Base-by-base conservation (phyloP, 1,140 invertebrate genomes). In the Lineus longissimus region DNA sequence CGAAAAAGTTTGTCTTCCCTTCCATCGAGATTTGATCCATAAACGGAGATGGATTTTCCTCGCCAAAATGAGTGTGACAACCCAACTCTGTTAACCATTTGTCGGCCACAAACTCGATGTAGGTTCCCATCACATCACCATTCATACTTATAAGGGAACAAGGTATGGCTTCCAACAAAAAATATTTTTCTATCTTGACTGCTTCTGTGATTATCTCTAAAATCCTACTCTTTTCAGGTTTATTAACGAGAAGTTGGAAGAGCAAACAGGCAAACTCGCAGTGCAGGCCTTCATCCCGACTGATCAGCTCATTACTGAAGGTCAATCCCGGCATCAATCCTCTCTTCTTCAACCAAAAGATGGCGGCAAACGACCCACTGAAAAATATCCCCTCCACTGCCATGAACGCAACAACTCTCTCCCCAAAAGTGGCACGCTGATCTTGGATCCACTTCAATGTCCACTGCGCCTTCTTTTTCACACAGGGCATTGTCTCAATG, bases 1-100 rank as follows among this genome's bases (percentile, higher is more conserved):
- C 97, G 77, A 99, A 99, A n/a, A 99, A 99, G 79, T 99, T 99
- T 0, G 97, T 99, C 76, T 99, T 99, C 2, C 97, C 97, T 76
- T 98, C 94, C 54, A 98, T 82, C 0, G 95, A 98, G 69, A 99
- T 98, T 65, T 97, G 90, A 74, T 97, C 95, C 97, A 99, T 99
- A 79, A 99, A 99, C 77, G 95, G 94, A 82, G 99, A 99, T n/a
- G 97, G 97, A 85, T 99, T 99, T 74, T 90, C 89, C 0, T n/a
- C n/a, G n/a, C n/a, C n/a, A n/a, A n/a, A n/a, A n/a, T n/a, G 98
- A 98, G 71, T 89, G 88, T 0, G 88, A 72, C 92, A 93, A 43
- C 88, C 88, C 4, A 99, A 84, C 79, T 99, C 97, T 1, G 88
- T 73, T 1, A 99, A 85, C 25, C 99, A 83, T 59, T 96, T 86